Base-by-base conservation (phyloP, 2,888 invertebrate species). In the Agrochola litura region DNA sequence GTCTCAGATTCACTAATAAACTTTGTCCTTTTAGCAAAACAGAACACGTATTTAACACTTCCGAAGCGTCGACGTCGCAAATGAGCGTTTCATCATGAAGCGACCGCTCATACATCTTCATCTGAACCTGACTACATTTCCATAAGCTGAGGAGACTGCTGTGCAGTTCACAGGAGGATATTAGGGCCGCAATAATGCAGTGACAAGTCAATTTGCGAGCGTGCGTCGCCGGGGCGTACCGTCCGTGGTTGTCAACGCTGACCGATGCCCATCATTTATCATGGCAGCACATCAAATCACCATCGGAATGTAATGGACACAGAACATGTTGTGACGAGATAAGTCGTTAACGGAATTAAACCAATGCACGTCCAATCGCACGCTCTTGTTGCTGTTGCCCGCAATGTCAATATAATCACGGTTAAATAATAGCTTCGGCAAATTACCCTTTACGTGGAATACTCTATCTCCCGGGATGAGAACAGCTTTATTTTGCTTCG, bases 201-300 rank as follows among this genome's bases (percentile, higher is more conserved):
- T 87, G 92, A 92, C 91, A 88, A 91, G 91, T 93, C 92, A 93
- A 93, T 93, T 90, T 91, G 90, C 89, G 87, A 87, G 80, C 83
- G 79, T 86, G 81, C 72, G 86, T 80, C 74, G 86, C 81, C 83
- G 61, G 80, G 77, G 64, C 85, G 83, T 71, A 84, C 83, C 69
- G 82, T 78, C 74, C 83, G 85, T 84, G 83, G 86, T 82, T 89
- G 88, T 89, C 88, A 87, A 83, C 87, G 79, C 76, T 78, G 82
- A 76, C 79, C 79, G 68, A 73, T 74, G 77, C 58, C 68, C 81
- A 78, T 79, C 87, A 92, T 93, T 92, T 89, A 92, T 93, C 92
- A 92, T 81, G 73, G 80, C 68, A 83, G 82, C 86, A 86, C 89
- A 92, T 92, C 91, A 89, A 91, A 92, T 92, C 90, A 89, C 85